These are phyloP conservation scores for Protodeltote pygarga DNA, from an alignment of 2,888 invertebrate species.

Conservation along the genomic window DNA sequence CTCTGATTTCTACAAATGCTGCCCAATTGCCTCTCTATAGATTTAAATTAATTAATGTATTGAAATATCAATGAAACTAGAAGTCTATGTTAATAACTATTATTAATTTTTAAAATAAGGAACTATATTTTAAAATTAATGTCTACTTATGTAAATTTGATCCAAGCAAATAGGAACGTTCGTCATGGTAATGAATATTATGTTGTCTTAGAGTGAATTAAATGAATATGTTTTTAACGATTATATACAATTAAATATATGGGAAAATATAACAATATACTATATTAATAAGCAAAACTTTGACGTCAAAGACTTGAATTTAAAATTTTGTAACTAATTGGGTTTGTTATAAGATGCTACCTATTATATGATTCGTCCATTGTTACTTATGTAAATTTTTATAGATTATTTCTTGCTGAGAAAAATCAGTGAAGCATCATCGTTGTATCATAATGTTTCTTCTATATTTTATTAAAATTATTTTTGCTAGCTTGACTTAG, in stretches of 20 bases:
- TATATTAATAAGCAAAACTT: slow-evolving; percentile 21
- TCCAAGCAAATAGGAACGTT: slow-evolving; percentile 3
- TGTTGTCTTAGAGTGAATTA: no score
- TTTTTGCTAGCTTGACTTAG: neutral
- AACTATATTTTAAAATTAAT: neutral
- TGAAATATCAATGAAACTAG: no score
- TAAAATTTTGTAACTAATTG: no score
- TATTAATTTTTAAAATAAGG: neutral
- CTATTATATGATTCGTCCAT: no score
- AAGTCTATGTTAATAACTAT: slow-evolving; percentile 7
- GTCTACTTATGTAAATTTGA: slow-evolving; percentile 8
- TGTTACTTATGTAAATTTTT: slow-evolving; percentile 44
- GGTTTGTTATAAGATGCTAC: no score
- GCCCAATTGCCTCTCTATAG: no score
- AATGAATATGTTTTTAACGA: slow-evolving; percentile 9
- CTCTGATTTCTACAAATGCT: no score
- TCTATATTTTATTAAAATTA: slow-evolving; percentile 2
- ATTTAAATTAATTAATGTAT: no score
- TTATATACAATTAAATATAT: slow-evolving; percentile 22
- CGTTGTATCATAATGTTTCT: slow-evolving; percentile 3
- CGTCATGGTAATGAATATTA: slow-evolving; percentile 34
- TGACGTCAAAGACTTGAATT: no score
- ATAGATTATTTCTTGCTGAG: slow-evolving; percentile 30
- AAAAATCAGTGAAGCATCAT: slow-evolving; percentile 31
- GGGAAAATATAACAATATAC: slow-evolving; percentile 32